phyloP scores from a whole-genome alignment of 37 sponge, comb jelly and placozoan species.

The Oscarella lobularis region DNA sequence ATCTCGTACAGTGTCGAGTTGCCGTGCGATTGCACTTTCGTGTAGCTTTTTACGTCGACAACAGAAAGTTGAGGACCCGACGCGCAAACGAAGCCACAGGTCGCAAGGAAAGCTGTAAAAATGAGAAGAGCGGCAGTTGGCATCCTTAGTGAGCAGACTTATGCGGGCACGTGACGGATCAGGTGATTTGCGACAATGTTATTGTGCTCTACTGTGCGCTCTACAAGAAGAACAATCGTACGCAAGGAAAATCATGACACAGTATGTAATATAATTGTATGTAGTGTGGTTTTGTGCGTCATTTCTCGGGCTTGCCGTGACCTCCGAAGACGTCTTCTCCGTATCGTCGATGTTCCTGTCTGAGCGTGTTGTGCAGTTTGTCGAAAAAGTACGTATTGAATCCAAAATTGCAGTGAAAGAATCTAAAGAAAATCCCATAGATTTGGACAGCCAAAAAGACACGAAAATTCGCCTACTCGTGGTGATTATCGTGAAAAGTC shows the following conservation, averaged over 20 bases:
- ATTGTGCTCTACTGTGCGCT: no score
- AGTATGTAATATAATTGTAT: no score
- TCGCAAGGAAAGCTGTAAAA: no score
- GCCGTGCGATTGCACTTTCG: conserved; percentile 6
- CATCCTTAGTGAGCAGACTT: no score
- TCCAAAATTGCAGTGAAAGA: neutral
- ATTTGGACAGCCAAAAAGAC: no score
- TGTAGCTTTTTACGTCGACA: conserved; percentile 24
- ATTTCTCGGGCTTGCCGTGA: neutral
- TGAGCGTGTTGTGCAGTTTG: neutral
- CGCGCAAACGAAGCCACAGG: no score
- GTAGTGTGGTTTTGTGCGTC: neutral
- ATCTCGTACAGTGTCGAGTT: conserved; percentile 34
- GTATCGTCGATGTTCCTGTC: neutral
- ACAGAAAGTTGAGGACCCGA: no score
- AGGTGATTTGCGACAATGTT: no score
- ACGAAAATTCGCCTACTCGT: conserved; percentile 25
- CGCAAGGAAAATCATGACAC: no score
- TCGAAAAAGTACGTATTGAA: neutral
- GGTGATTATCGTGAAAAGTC: conserved; percentile 40
- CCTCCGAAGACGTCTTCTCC: neutral
- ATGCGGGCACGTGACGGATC: no score
- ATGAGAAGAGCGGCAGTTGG: no score
- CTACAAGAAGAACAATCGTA: no score
- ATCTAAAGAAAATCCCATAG: neutral